Evolutionary conservation across 2,113 vertebrate species (phyloP), one percentile per base, ranked within the genome.

Genomic region (Aspidoscelis tigris): DNA sequence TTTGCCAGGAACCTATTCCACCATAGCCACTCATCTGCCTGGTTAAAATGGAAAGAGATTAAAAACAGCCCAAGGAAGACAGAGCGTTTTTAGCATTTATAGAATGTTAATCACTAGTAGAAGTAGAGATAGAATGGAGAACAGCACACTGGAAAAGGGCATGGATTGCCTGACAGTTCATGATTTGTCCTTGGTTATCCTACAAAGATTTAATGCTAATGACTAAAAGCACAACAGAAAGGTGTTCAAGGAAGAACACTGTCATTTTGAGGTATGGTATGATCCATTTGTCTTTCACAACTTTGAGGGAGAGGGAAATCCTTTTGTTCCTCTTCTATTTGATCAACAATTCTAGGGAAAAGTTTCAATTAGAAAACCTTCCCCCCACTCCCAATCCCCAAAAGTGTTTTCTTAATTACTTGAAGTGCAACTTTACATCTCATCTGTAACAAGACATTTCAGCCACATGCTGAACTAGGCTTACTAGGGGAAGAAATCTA

Each of bases 391-490:
- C 9, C 7, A n/a, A 33, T 26, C 22, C 44, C 21, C 26, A 26
- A 69, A 24, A 4, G 66, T 20, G 44, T 4, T 5, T 43, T 68
- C 65, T 76, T 26, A 75, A 69, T 26, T 21, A 44, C 44, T 8
- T 74, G 24, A 75, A 41, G 55, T 16, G 26, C 44, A 10, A 47
- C 21, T 78, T 70, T 58, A 22, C 16, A 20, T 4, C 58, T 53
- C 74, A 77, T 75, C 61, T 50, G 43, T 75, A 84, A 78, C 55
- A 80, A 44, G 58, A 68, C 18, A 1, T 44, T 58, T 74, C 64
- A 44, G 11, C 61, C 47, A 76, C 26, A 50, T 69, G n/a, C 71
- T 58, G 20, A 68, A 41, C 14, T 7, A 44, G 53, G 69, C n/a
- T 22, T n/a, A 39, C 24, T 76, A 21, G 69, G 43, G 33, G 64